These are phyloP conservation scores for Dynastes tityus DNA, from an alignment of 2,888 invertebrate species.

Conservation along the genomic window DNA sequence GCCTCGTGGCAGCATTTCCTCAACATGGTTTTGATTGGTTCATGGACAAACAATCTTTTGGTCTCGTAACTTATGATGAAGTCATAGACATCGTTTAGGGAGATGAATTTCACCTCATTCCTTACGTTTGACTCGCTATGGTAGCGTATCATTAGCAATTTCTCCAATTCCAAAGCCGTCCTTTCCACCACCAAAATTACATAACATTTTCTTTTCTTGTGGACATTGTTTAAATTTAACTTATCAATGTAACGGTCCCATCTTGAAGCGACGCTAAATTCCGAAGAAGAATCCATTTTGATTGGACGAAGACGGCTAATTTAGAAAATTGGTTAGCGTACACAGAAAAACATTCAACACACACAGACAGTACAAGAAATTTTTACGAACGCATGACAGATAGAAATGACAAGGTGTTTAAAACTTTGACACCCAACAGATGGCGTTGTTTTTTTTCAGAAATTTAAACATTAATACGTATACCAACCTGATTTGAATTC, in stretches of 20 bases:
- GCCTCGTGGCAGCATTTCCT: slow-evolving; percentile 45
- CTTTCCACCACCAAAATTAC: slow-evolving; percentile 44
- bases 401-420: neutral
- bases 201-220: slow-evolving; percentile 37
- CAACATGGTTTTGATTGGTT: slow-evolving; percentile 31
- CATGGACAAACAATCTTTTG: slow-evolving; percentile 44
- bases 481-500: slow-evolving; percentile 69
- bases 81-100: slow-evolving; percentile 46
- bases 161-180: slow-evolving; percentile 42
- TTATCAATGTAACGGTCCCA: slow-evolving; percentile 45
- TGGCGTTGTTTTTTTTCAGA: too few species aligned
- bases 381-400: neutral
- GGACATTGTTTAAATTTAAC: slow-evolving; percentile 32
- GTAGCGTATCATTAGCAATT: slow-evolving; percentile 45
- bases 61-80: slow-evolving; percentile 49
- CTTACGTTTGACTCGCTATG: slow-evolving; percentile 36
- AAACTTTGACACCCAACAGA: too few species aligned
- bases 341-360: too few species aligned
- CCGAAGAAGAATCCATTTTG: too few species aligned
- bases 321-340: too few species aligned
- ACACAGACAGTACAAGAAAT: neutral
- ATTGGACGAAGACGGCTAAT: too few species aligned
- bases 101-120: slow-evolving; percentile 44
- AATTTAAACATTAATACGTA: too few species aligned
- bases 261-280: slow-evolving; percentile 6